Base-by-base conservation (phyloP, 2,888 invertebrate genomes). In the Automeris io region DNA sequence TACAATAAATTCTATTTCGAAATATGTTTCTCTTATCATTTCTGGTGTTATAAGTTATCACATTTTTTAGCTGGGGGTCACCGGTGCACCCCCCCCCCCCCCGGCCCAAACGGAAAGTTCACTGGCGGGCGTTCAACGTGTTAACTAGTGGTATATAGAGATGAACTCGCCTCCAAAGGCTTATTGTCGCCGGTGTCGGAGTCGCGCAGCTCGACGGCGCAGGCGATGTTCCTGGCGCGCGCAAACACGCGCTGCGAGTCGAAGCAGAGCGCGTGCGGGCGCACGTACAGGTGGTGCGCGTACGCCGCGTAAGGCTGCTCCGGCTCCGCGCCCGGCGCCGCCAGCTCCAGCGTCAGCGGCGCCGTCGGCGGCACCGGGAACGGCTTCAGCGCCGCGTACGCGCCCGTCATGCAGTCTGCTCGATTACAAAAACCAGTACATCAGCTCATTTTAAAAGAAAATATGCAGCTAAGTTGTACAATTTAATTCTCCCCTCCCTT, bases 181-280 rank as follows among this genome's bases (percentile, higher is more conserved):
- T 70, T 75, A 42, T 72, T 74, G 22, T 82, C 85, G 0, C 85
- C 86, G 4, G 89, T 88, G 76, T 98, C 98, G 26, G 90, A 90
- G 54, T 97, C 95, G 46, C 95, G 89, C 42, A 99, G 76, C 72
- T 98, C 97, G 8, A 98, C 89, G 19, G 94, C 89, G 59, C 98
- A 97, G 0, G 96, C 94, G 43, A 99, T 96, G 72, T 99, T 99
- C 63, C 99, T 90, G 1, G 99, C 98, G 66, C 97, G 89, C 0
- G 94, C 92, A 64, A 97, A 97, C 56, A 93, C 88, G 70, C 96
- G 97, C 77, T 98, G 97, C 35, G 93, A 92, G 73, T 97, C 98
- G 62, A 96, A 97, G 70, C 92, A 93, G 39, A 98, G 85, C 39
- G 88, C 88, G 51, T 93, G 85, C 0, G 99, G 99, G 67, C 98